These are phyloP conservation scores for Drosophila barbarae DNA, from an alignment of 2,888 invertebrate genomes.

Conservation along the genomic window DNA sequence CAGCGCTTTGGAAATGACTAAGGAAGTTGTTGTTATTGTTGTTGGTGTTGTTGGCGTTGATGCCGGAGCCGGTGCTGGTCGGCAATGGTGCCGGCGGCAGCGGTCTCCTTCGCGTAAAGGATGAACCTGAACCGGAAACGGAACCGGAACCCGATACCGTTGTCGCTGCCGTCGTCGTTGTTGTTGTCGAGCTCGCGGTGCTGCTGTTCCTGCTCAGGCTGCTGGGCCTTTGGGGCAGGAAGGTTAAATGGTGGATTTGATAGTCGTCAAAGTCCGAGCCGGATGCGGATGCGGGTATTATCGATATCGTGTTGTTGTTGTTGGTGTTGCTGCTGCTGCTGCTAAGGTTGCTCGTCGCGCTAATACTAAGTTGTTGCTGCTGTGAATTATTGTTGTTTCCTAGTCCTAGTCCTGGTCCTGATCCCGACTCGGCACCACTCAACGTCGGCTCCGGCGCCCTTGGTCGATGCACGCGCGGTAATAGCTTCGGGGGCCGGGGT, in stretches of 20 bases:
- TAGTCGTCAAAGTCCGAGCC: constrained; percentile 68
- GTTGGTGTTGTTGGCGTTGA: constrained; percentile 2
- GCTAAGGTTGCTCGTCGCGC: constrained; percentile 7
- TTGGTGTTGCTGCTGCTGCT: constrained; percentile 10
- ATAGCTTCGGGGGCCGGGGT: constrained; percentile 87
- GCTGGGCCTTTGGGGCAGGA: constrained; percentile 73
- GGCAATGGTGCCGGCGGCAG: constrained; percentile 66
- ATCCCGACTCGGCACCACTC: constrained; percentile 52
- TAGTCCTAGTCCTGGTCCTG: constrained; percentile 38
- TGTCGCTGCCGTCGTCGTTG: constrained; percentile 57
- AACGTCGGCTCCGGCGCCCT: constrained; percentile 82
- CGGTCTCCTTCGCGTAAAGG: constrained; percentile 78
- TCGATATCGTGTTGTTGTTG: constrained; percentile 59
- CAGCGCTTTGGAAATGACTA: constrained; percentile 79
- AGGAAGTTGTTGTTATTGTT: constrained; percentile 69
- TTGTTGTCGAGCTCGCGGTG: constrained; percentile 73
- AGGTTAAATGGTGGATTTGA: constrained; percentile 76
- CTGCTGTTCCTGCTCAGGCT: constrained; percentile 77
- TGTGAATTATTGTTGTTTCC: constrained; percentile 49
- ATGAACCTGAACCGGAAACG: constrained; percentile 73
- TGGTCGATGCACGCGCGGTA: constrained; percentile 85
- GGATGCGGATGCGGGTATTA: constrained; percentile 57
- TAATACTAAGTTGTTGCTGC: constrained; percentile 65
- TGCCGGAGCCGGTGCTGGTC: constrained; percentile 14
- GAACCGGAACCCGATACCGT: constrained; percentile 53